Evolutionary conservation across 2,888 invertebrate genomes (phyloP).

Genomic region (Phytoseiulus persimilis): DNA sequence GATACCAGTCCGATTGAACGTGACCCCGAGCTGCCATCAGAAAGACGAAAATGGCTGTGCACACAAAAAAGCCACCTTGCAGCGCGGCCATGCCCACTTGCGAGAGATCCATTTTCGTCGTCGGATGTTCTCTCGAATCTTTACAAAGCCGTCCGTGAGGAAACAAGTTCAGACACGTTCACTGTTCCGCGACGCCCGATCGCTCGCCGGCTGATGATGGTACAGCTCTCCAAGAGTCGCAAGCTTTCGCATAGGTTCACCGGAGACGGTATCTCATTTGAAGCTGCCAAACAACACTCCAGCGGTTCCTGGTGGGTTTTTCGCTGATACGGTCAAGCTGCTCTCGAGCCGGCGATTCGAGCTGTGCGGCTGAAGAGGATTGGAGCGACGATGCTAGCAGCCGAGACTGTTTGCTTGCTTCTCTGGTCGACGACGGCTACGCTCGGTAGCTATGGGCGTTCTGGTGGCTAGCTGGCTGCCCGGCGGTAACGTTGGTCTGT

Average conservation of each 20-base stretch:
- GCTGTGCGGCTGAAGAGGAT: background rate
- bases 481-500: too few species aligned
- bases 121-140: background rate
- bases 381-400: background rate
- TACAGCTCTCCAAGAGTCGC: background rate
- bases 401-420: background rate
- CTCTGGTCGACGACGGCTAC: background rate
- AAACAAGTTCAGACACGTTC: background rate
- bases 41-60: conserved; percentile 22
- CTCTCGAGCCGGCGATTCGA: background rate
- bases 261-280: background rate
- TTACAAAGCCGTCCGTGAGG: too few species aligned
- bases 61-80: conserved; percentile 8
- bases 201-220: background rate
- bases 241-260: too few species aligned
- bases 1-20: conserved; percentile 13
- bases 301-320: background rate
- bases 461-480: background rate
- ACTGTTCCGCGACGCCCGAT: background rate
- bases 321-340: background rate
- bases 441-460: background rate
- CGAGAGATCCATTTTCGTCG: background rate
- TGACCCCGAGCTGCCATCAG: conserved; percentile 15
- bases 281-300: background rate
- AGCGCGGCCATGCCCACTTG: background rate